These are phyloP conservation scores for Cetonia aurata DNA, from an alignment of 2,888 invertebrate species.

Conservation along the genomic window DNA sequence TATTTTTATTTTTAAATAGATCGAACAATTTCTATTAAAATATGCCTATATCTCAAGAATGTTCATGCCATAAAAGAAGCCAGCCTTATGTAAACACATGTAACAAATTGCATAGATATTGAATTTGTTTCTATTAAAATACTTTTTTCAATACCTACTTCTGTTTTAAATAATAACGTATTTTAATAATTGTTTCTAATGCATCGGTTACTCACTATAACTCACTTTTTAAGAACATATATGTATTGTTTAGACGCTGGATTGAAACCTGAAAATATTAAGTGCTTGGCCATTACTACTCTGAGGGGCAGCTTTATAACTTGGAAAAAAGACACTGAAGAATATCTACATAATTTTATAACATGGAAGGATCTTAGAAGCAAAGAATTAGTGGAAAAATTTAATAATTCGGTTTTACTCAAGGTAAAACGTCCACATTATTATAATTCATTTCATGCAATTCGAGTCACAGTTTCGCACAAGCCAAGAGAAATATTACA, in stretches of 20 bases:
- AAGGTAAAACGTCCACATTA: conserved; percentile 62
- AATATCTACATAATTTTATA: conserved; percentile 75
- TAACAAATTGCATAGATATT: too few species aligned
- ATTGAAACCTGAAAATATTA: conserved; percentile 76
- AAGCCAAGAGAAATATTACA: too few species aligned
- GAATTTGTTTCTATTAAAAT: too few species aligned
- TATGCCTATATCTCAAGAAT: background rate
- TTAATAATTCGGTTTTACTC: conserved; percentile 71
- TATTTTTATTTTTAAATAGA: too few species aligned
- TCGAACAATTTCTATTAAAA: too few species aligned
- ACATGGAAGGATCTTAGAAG: conserved; percentile 79
- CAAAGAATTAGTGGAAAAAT: conserved; percentile 68
- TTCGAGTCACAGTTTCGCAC: too few species aligned
- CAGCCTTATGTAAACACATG: too few species aligned
- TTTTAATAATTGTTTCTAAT: too few species aligned
- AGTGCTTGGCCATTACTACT: conserved; percentile 78
- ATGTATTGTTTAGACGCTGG: conserved; percentile 75
- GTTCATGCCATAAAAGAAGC: background rate
- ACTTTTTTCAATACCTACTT: too few species aligned
- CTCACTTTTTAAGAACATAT: background rate
- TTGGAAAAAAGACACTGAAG: conserved; percentile 74
- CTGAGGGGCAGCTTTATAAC: conserved; percentile 76
- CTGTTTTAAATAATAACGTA: too few species aligned
- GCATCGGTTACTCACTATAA: background rate
- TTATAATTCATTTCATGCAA: too few species aligned